These are phyloP conservation scores for Limnephilus rhombicus DNA, from an alignment of 2,888 invertebrate species.

Conservation along the genomic window DNA sequence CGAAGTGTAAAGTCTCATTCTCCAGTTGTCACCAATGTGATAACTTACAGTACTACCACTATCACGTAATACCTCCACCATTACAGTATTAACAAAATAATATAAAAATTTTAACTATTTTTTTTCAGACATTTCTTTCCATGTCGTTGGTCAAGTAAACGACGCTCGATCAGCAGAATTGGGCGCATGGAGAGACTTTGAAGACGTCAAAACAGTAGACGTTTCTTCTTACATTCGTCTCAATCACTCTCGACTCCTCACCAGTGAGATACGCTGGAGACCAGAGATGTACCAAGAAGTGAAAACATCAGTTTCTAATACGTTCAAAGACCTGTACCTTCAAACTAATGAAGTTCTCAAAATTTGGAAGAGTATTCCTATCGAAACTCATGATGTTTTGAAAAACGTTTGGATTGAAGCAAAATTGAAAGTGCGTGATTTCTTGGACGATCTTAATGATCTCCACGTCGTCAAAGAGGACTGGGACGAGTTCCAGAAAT, in stretches of 20 bases:
- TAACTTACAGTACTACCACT: not conserved
- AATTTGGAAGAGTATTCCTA: constrained; percentile 77
- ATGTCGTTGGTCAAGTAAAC: constrained; percentile 86
- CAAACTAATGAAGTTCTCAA: constrained; percentile 75
- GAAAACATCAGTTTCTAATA: constrained; percentile 71
- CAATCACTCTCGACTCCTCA: constrained; percentile 90
- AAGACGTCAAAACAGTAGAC: constrained; percentile 87
- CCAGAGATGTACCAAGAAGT: constrained; percentile 82
- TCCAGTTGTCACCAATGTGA: not conserved
- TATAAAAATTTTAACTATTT: not conserved
- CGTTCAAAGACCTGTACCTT: constrained; percentile 72
- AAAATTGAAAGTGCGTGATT: constrained; percentile 82
- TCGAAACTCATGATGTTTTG: constrained; percentile 83
- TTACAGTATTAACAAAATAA: no score
- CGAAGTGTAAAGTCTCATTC: not conserved
- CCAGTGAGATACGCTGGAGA: constrained; percentile 88
- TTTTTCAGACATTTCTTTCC: constrained; percentile 75
- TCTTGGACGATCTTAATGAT: constrained; percentile 85
- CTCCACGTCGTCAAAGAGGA: constrained; percentile 86
- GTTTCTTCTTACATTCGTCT: constrained; percentile 87
- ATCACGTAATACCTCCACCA: not conserved
- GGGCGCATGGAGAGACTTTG: constrained; percentile 89
- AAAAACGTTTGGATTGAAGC: constrained; percentile 87
- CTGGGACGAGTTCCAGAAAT: constrained; percentile 82
- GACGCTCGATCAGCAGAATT: constrained; percentile 87